Percentiles rank a stretch among this genome's conserved stretches.
These are phyloP conservation scores for Sebastes melanostomus DNA, from an alignment of 2,797 vertebrate genomes.

Conservation along the genomic window DNA sequence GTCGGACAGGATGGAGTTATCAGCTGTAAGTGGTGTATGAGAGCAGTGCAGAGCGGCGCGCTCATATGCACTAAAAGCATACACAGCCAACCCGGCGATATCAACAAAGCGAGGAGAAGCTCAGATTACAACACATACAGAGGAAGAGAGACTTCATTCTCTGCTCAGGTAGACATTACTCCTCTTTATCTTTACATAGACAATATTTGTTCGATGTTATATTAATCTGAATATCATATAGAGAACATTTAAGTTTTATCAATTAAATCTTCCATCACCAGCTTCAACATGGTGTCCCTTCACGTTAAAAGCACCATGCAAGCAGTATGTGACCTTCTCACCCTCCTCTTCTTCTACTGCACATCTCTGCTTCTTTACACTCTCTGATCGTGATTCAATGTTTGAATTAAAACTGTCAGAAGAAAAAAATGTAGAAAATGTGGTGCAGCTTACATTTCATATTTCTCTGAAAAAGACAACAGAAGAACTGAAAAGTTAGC, in stretches of 20 bases:
- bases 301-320: background rate
- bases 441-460: background rate
- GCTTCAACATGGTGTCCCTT: background rate
- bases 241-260: too few species aligned
- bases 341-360: background rate
- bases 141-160: background rate
- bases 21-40: too few species aligned
- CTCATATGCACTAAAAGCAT: too few species aligned
- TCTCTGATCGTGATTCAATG: background rate
- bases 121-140: background rate
- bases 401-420: background rate
- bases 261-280: too few species aligned
- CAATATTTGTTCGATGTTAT: background rate
- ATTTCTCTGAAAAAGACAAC: background rate
- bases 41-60: too few species aligned
- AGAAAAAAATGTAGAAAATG: background rate
- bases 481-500: background rate
- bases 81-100: accelerated
- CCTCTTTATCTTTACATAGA: background rate
- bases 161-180: background rate
- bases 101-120: too few species aligned
- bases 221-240: too few species aligned
- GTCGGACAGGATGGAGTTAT: too few species aligned
- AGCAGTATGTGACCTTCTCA: background rate
- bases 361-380: background rate